Conservation (phyloP, 2,888 invertebrate species). For the Sipunculus nudus region DNA sequence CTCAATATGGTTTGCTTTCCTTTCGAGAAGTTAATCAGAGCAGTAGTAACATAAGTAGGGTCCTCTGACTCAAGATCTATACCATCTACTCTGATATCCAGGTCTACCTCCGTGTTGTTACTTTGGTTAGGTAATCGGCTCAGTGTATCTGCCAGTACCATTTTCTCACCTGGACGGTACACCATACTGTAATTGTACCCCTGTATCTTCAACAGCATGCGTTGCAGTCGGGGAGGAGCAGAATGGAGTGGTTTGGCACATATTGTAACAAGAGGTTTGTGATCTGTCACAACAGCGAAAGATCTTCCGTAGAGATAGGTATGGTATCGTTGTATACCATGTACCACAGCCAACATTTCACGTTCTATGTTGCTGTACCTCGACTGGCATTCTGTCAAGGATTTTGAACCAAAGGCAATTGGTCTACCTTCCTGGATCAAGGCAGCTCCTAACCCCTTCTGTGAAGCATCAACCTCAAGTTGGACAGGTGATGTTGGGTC, state of each 20-base stretch:
- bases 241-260: not conserved
- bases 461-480: constrained; percentile 39
- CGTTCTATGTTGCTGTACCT: constrained; percentile 33
- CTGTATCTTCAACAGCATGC: not conserved
- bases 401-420: constrained; percentile 33
- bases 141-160: no score
- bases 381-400: constrained; percentile 32
- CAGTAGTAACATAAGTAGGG: no score
- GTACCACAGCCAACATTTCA: constrained; percentile 38
- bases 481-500: constrained; percentile 30
- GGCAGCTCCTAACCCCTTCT: constrained; percentile 37
- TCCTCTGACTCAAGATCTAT: no score
- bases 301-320: constrained; percentile 37
- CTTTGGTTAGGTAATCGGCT: no score
- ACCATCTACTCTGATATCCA: no score
- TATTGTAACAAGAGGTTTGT: constrained; percentile 1
- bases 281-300: constrained; percentile 32
- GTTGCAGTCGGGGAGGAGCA: constrained; percentile 1
- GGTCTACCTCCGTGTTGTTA: no score
- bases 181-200: not conserved
- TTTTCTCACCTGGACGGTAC: not conserved
- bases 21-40: no score
- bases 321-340: constrained; percentile 31
- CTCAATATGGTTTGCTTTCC: no score
- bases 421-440: constrained; percentile 34